These are phyloP conservation scores for Ceratosolen solmsi DNA, from an alignment of 1,140 invertebrate genomes.

Conservation along the genomic window DNA sequence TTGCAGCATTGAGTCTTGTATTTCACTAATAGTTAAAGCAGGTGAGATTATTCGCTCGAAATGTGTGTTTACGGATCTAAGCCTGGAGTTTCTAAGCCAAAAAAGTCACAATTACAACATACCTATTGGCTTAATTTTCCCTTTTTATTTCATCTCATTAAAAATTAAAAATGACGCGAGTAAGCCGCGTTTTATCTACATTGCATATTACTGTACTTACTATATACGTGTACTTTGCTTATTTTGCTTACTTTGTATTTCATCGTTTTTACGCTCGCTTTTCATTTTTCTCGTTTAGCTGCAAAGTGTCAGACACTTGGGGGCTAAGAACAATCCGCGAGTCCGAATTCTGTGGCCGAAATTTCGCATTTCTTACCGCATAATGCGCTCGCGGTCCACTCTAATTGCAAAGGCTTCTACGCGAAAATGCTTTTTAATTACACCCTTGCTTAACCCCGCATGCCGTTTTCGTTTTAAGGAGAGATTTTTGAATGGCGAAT, in stretches of 20 bases:
- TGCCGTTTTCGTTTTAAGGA: neutral
- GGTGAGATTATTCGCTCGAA: too few relatives aligned
- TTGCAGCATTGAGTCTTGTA: too few relatives aligned
- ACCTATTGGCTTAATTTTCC: neutral
- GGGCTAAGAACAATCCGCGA: neutral
- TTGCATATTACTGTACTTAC: neutral
- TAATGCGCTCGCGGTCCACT: neutral
- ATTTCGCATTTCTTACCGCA: slow-evolving; percentile 13
- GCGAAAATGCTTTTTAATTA: slow-evolving; percentile 38
- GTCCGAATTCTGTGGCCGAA: neutral
- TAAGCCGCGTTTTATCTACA: neutral
- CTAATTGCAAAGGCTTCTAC: slow-evolving; percentile 18
- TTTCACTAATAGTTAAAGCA: too few relatives aligned
- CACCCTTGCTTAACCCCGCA: neutral
- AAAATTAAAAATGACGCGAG: neutral
- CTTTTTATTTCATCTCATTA: neutral
- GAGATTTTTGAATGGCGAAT: neutral
- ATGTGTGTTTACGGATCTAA: too few relatives aligned
- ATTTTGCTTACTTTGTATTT: neutral
- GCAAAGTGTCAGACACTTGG: neutral
- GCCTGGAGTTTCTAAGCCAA: too few relatives aligned
- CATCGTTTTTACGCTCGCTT: neutral
- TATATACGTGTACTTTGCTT: neutral
- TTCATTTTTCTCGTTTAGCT: neutral
- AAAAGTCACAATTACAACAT: neutral